Percentiles rank a stretch among this genome's conserved stretches.
Evolutionary conservation across 2,888 invertebrate genomes (phyloP).

Genomic region (Trissolcus japonicus): DNA sequence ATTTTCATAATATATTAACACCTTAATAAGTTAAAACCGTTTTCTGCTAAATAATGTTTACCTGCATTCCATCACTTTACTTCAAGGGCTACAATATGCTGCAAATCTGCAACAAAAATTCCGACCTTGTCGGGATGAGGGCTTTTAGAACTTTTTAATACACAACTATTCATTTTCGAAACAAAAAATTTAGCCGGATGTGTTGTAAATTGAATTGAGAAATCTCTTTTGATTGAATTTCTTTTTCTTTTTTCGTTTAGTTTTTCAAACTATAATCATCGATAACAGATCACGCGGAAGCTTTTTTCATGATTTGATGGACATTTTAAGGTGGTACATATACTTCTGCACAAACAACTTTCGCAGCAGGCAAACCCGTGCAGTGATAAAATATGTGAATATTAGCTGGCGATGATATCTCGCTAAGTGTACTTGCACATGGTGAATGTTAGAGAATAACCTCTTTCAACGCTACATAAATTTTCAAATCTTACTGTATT

Average conservation of each 20-base stretch:
- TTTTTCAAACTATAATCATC: too few species aligned
- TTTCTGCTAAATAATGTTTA: conserved; percentile 17
- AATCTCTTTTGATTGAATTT: too few species aligned
- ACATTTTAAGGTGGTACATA: conserved; percentile 21
- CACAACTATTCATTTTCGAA: too few species aligned
- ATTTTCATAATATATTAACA: conserved; percentile 14
- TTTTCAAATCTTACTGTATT: background rate
- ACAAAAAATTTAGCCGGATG: too few species aligned
- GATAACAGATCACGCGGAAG: too few species aligned
- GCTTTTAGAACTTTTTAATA: background rate
- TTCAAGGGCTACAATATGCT: conserved; percentile 12
- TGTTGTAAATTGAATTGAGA: too few species aligned
- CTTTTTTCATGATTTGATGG: conserved; percentile 22
- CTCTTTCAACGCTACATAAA: conserved; percentile 19
- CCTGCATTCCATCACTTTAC: conserved; percentile 10
- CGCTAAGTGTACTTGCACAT: conserved; percentile 6
- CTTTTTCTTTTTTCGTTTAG: too few species aligned
- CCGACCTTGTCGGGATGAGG: conserved; percentile 6
- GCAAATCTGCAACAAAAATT: background rate
- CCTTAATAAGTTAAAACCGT: conserved; percentile 12
- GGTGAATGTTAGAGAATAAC: conserved; percentile 7
- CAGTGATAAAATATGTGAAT: conserved; percentile 37
- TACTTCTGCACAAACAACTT: conserved; percentile 25
- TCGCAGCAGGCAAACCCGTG: conserved; percentile 19
- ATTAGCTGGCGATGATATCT: conserved; percentile 34